Base-by-base conservation (phyloP, 2,113 vertebrate species). In the Porphyrio hochstetteri region DNA sequence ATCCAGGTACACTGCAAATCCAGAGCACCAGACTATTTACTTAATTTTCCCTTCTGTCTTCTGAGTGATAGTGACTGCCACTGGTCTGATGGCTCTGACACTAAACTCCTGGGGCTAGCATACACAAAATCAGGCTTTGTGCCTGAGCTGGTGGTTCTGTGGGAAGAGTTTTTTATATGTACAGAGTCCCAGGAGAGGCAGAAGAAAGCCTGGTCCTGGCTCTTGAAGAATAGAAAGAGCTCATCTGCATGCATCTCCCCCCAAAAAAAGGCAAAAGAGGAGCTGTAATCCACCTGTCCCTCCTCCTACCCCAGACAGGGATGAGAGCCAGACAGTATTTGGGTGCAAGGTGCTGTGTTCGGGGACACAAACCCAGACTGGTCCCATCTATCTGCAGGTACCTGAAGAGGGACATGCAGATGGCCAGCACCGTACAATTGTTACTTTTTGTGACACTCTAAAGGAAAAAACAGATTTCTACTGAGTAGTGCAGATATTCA, bases 231-330 rank as follows among this genome's bases (percentile, higher is more conserved):
- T 16, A 60, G 35, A 71, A 76, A 16, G 18, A 85, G 38, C 5
- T 44, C 11, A 67, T 81, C n/a, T 10, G 4, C 24, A 35, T 8
- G 18, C 38, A 80, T 38, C 24, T 35, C 24, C 13, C 8, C 15
- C 5, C 3, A 1, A 29, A 77, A 94, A 82, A 71, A 5, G 5
- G 10, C 27, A 76, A n/a, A 7, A 79, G 11, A 52, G 19, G 61
- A 84, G 18, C 4, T 0, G 0, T 4, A 94, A 36, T 10, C 9
- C 14, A 5, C 46, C 18, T 57, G 31, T 42, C 7, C 6, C 5
- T 76, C 14, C 27, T 12, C 17, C 3, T 56, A 4, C 16, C 13
- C 31, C 23, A 29, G 5, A n/a, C 3, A 52, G 8, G 18, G 15
- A 36, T 16, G 11, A 13, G 24, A 88, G 20, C 0, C 4, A 29